Conservation (phyloP, 2,888 invertebrate species). For the Odontomyia ornata region DNA sequence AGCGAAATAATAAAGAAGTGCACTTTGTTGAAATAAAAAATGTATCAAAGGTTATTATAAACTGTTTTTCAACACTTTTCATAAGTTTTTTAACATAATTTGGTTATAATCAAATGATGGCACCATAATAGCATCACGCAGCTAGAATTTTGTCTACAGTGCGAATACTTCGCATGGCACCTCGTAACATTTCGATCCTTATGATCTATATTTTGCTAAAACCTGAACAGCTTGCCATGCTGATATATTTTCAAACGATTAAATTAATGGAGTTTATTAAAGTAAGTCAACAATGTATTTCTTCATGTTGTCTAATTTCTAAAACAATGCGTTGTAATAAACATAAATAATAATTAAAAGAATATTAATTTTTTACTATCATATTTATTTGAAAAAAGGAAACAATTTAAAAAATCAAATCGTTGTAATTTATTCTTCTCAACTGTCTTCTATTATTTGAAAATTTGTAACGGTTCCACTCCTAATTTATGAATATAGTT, state of each 20-base stretch:
- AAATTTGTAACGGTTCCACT: not conserved
- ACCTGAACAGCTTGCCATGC: not conserved
- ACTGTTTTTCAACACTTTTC: not conserved
- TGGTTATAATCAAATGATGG: not conserved
- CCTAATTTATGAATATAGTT: conserved; percentile 15
- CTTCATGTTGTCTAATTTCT: conserved; percentile 41
- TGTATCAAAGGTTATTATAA: conserved; percentile 28
- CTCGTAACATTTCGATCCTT: not conserved
- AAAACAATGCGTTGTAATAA: conserved; percentile 12
- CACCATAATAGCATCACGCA: not conserved
- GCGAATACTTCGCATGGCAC: not conserved
- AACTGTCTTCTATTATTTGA: not conserved
- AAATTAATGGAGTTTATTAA: not conserved
- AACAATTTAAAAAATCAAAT: not conserved
- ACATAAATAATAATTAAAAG: conserved; percentile 1
- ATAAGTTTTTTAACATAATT: not conserved
- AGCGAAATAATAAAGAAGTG: conserved; percentile 47
- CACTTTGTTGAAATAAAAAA: conserved; percentile 47
- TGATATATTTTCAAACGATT: not conserved
- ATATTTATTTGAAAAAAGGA: conserved; percentile 27
- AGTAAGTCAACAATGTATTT: not conserved
- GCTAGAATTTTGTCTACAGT: not conserved
- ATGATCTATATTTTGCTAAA: not conserved
- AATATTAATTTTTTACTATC: conserved; percentile 24
- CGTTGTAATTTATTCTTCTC: conserved; percentile 15